phyloP scores from a whole-genome alignment of 2,113 vertebrate genomes.

The Prolemur simus region DNA sequence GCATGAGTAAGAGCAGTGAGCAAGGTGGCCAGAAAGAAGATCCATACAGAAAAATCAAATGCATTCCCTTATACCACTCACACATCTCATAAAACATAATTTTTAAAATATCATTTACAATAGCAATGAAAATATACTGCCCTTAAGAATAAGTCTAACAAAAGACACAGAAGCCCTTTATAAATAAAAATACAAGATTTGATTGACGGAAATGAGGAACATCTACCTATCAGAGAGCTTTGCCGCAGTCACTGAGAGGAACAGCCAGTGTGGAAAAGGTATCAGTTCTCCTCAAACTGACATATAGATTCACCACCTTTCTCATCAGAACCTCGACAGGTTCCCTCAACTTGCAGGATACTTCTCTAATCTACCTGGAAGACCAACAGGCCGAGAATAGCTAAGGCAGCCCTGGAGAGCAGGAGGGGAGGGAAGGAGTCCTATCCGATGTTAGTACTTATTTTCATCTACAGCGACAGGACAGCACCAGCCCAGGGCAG shows the following conservation, averaged over 20 bases:
- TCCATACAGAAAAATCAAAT: rapidly evolving
- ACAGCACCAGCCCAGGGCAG: rapidly evolving
- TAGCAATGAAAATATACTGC: not conserved
- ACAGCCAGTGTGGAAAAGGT: not conserved
- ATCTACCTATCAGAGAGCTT: not conserved
- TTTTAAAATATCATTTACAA: not conserved
- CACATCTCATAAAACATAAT: not conserved
- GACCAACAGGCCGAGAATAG: not conserved
- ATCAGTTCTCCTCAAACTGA: not conserved
- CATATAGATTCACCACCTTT: rapidly evolving
- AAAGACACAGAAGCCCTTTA: not conserved
- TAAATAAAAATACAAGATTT: not conserved
- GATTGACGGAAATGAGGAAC: not conserved
- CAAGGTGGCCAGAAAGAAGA: not conserved
- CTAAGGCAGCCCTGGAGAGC: not conserved
- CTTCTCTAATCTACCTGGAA: not conserved
- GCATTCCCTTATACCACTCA: not conserved
- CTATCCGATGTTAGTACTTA: rapidly evolving
- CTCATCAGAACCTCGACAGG: not conserved
- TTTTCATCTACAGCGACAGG: no score
- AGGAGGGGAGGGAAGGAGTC: not conserved
- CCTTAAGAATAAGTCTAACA: not conserved
- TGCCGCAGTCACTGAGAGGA: rapidly evolving
- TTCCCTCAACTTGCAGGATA: not conserved
- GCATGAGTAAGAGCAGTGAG: rapidly evolving